These are phyloP conservation scores for Drosophila limbata DNA, from an alignment of 2,888 invertebrate genomes.

Conservation along the genomic window DNA sequence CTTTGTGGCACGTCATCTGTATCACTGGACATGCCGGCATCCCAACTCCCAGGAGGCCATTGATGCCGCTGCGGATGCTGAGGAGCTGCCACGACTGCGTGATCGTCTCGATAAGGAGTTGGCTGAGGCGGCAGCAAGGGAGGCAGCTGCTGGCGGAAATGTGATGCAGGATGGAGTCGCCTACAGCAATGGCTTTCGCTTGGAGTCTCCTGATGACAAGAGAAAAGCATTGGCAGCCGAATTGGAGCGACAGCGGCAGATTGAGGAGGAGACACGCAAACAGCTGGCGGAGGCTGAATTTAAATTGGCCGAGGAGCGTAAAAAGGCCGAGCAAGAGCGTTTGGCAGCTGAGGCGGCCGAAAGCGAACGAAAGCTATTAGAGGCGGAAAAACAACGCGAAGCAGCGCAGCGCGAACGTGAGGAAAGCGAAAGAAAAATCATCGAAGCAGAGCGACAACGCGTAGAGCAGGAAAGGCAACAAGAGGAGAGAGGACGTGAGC, in stretches of 20 bases:
- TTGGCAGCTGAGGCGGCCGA: conserved; percentile 49
- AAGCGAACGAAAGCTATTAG: conserved; percentile 49
- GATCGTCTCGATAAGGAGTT: conserved; percentile 77
- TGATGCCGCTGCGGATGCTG: conserved; percentile 58
- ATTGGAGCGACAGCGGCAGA: conserved; percentile 74
- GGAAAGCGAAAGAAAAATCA: conserved; percentile 38
- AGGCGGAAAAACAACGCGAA: conserved; percentile 46
- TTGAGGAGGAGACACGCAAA: conserved; percentile 79
- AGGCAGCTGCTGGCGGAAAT: conserved; percentile 66
- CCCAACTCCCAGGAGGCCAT: conserved; percentile 37
- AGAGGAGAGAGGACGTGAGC: conserved; percentile 25
- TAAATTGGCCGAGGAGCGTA: conserved; percentile 66
- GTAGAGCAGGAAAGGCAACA: conserved; percentile 43
- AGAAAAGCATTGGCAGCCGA: conserved; percentile 71
- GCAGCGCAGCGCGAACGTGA: conserved; percentile 19
- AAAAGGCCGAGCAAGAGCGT: conserved; percentile 38
- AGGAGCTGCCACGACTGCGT: conserved; percentile 76
- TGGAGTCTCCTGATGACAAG: conserved; percentile 73
- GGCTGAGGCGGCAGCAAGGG: conserved; percentile 68
- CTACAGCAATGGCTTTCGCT: conserved; percentile 83
- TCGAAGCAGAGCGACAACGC: conserved; percentile 36
- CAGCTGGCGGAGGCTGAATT: conserved; percentile 80
- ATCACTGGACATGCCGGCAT: conserved; percentile 83
- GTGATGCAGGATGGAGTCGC: conserved; percentile 84
- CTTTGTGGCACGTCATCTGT: conserved; percentile 83